Conservation (phyloP, 2,888 invertebrate species). For the Tetropium fuscum region DNA sequence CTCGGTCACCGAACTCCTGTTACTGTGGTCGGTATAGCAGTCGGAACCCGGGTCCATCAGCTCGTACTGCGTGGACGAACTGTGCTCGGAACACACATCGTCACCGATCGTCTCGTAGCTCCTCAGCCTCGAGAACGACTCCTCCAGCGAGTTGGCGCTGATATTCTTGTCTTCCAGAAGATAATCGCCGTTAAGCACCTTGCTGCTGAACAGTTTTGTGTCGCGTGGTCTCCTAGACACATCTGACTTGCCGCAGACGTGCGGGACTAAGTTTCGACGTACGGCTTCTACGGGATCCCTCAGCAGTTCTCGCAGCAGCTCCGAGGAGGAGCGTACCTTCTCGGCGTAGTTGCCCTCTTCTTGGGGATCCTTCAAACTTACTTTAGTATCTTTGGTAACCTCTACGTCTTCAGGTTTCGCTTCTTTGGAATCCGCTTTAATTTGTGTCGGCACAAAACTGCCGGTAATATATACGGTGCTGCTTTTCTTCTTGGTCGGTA, state of each 20-base stretch:
- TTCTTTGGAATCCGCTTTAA: conserved; percentile 31
- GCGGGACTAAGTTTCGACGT: conserved; percentile 79
- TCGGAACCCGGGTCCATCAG: conserved; percentile 81
- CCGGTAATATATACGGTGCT: conserved; percentile 64
- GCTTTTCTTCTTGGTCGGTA: conserved; percentile 51
- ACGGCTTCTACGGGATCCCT: conserved; percentile 83
- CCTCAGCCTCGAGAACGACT: conserved; percentile 73
- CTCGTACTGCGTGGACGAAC: conserved; percentile 79
- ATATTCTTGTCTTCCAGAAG: conserved; percentile 71
- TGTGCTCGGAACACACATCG: conserved; percentile 67
- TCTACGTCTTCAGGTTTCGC: conserved; percentile 32
- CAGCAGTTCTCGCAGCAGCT: conserved; percentile 70
- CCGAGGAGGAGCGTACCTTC: conserved; percentile 43
- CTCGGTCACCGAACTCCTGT: conserved; percentile 68
- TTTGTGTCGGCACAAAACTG: conserved; percentile 49
- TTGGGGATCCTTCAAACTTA: not conserved
- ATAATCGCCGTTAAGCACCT: conserved; percentile 65
- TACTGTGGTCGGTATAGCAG: conserved; percentile 75
- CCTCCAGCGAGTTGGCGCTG: conserved; percentile 67
- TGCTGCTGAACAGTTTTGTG: conserved; percentile 63
- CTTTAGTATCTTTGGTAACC: conserved; percentile 25
- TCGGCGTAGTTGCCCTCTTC: conserved; percentile 31
- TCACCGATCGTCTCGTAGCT: conserved; percentile 62
- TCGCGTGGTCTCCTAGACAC: conserved; percentile 64
- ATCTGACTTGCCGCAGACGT: conserved; percentile 77